Percentiles rank a stretch among this genome's conserved stretches.
phyloP scores from a whole-genome alignment of 2,113 vertebrate genomes.

The Podarcis muralis region DNA sequence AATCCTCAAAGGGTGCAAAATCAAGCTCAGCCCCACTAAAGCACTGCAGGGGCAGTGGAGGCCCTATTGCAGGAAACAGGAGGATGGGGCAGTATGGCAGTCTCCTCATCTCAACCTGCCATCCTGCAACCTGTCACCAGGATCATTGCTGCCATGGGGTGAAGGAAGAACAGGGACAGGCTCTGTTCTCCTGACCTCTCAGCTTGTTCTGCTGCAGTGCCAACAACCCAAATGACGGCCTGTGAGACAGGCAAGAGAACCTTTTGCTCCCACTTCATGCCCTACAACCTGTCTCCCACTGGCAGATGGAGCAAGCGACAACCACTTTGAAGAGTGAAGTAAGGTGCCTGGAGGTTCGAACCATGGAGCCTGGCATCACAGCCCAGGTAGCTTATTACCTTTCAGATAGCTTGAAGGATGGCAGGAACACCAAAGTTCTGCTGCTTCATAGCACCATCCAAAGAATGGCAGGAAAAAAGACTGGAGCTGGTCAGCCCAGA shows the following conservation, averaged over 20 bases:
- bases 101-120: too few relatives aligned
- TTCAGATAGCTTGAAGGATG: neutral
- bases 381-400: too few relatives aligned
- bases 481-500: neutral
- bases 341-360: too few relatives aligned
- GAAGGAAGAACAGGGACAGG: neutral
- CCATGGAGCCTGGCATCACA: too few relatives aligned
- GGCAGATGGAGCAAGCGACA: neutral
- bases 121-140: neutral
- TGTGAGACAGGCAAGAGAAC: neutral
- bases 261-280: neutral
- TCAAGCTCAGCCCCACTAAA: neutral
- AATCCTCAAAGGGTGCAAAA: too few relatives aligned
- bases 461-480: neutral
- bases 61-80: neutral
- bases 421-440: too few relatives aligned
- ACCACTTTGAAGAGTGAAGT: too few relatives aligned
- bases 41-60: neutral
- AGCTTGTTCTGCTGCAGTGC: neutral
- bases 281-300: neutral
- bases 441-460: neutral
- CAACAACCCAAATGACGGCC: neutral
- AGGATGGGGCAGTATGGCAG: neutral
- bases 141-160: neutral
- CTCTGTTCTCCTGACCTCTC: neutral